A percentile compares a stretch with the other conserved stretches of the same genome.
phyloP scores from a whole-genome alignment of 1,140 invertebrate genomes.

The Hycleus phaleratus region DNA sequence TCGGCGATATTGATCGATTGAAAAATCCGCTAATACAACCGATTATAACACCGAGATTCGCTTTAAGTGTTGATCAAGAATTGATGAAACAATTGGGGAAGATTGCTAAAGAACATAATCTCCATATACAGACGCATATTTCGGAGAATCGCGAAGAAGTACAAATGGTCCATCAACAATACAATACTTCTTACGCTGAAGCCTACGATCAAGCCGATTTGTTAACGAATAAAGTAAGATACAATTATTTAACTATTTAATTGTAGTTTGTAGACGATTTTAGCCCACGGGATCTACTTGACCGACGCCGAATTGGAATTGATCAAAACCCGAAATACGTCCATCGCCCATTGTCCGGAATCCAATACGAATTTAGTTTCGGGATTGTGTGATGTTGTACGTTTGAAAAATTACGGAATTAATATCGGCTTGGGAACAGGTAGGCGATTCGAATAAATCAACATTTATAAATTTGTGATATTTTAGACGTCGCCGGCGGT shows the following conservation, averaged over 20 bases:
- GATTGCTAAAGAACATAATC: constrained; percentile 59
- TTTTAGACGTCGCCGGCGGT: constrained; percentile 74
- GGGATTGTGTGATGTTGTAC: constrained; percentile 71
- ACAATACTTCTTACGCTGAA: constrained; percentile 57
- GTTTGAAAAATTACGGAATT: constrained; percentile 54
- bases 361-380: constrained; percentile 80
- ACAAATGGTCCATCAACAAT: constrained; percentile 52
- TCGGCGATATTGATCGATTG: constrained; percentile 50
- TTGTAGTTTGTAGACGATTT: constrained; percentile 49
- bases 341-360: constrained; percentile 77
- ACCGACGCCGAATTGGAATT: constrained; percentile 61
- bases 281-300: constrained; percentile 79
- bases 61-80: constrained; percentile 64
- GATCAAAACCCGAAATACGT: constrained; percentile 52
- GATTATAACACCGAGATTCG: constrained; percentile 82
- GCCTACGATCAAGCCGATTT: constrained; percentile 70
- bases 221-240: constrained; percentile 60
- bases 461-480: not conserved
- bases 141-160: constrained; percentile 74
- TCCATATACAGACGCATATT: constrained; percentile 79
- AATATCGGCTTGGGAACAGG: constrained; percentile 81
- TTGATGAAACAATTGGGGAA: constrained; percentile 60
- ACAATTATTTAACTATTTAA: constrained; percentile 6
- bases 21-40: constrained; percentile 41
- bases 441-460: constrained; percentile 35